phyloP scores from a whole-genome alignment of 1,140 invertebrate species.

The Drosophila aff. region DNA sequence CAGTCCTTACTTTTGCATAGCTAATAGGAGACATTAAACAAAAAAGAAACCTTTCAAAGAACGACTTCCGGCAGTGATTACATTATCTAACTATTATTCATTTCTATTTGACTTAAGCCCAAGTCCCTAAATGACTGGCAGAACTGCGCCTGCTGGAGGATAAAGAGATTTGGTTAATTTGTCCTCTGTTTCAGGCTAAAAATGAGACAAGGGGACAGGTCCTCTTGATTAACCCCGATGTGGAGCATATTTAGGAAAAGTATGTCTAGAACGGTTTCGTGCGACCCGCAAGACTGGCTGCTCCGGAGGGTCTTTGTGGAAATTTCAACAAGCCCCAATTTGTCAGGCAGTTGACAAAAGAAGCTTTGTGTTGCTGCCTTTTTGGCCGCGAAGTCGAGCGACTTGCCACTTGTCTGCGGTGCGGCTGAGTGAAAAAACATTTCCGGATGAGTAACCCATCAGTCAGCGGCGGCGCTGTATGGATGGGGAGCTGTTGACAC shows the following conservation, averaged over 20 bases:
- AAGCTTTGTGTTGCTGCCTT: conserved; percentile 69
- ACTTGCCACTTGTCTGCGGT: conserved; percentile 41
- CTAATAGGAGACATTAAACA: neutral
- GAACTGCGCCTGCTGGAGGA: neutral
- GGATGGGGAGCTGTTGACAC: conserved; percentile 70
- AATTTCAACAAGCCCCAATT: conserved; percentile 69
- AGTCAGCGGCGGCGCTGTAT: conserved; percentile 54
- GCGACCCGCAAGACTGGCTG: neutral
- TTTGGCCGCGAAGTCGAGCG: conserved; percentile 35
- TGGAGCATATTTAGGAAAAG: conserved; percentile 24
- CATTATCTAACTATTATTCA: neutral
- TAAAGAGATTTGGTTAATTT: neutral
- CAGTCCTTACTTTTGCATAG: neutral
- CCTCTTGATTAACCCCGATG: conserved; percentile 26
- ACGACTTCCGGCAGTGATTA: neutral
- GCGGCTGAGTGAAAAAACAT: conserved; percentile 66
- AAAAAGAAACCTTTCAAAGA: neutral
- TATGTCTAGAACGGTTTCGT: conserved; percentile 5
- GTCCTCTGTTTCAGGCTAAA: neutral
- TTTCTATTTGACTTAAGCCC: neutral
- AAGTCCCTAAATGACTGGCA: neutral
- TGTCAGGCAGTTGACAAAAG: conserved; percentile 76
- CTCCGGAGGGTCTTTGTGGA: conserved; percentile 38
- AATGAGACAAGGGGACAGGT: neutral
- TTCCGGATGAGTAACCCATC: conserved; percentile 82